Conservation (phyloP, 2,888 invertebrate genomes). For the Eristalinus sepulchralis region DNA sequence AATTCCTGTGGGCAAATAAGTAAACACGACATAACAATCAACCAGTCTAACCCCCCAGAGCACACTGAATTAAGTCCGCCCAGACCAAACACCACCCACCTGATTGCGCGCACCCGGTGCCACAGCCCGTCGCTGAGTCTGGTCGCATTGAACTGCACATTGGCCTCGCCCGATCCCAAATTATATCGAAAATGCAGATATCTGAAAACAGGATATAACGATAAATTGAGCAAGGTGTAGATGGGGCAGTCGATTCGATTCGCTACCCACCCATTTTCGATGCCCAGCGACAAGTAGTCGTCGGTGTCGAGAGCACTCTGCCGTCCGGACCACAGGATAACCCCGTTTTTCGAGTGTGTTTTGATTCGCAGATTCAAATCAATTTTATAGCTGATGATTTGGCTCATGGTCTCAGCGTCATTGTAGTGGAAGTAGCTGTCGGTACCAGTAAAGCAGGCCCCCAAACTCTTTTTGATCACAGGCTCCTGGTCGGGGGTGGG, state of each 20-base stretch:
- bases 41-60: not conserved
- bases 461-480: conserved; percentile 77
- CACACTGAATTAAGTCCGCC: conserved; percentile 36
- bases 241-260: not conserved
- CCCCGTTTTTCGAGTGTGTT: conserved; percentile 86
- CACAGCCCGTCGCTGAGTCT: conserved; percentile 93
- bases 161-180: conserved; percentile 92
- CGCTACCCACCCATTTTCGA: conserved; percentile 85
- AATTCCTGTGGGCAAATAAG: conserved; percentile 84
- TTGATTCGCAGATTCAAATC: conserved; percentile 94
- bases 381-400: conserved; percentile 91
- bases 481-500: conserved; percentile 58
- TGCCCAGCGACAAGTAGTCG: conserved; percentile 92
- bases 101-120: conserved; percentile 89
- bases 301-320: conserved; percentile 83
- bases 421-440: conserved; percentile 94
- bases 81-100: conserved; percentile 81
- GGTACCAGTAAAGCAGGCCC: conserved; percentile 90
- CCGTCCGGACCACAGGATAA: conserved; percentile 93
- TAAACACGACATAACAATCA: conserved; percentile 39
- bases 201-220: conserved; percentile 68
- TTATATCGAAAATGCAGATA: conserved; percentile 87
- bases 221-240: not conserved
- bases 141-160: conserved; percentile 91
- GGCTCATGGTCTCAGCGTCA: conserved; percentile 92